Evolutionary conservation across 53 echinoderm and acorn worm genomes (phyloP).

Genomic region (Paracentrotus lividus): DNA sequence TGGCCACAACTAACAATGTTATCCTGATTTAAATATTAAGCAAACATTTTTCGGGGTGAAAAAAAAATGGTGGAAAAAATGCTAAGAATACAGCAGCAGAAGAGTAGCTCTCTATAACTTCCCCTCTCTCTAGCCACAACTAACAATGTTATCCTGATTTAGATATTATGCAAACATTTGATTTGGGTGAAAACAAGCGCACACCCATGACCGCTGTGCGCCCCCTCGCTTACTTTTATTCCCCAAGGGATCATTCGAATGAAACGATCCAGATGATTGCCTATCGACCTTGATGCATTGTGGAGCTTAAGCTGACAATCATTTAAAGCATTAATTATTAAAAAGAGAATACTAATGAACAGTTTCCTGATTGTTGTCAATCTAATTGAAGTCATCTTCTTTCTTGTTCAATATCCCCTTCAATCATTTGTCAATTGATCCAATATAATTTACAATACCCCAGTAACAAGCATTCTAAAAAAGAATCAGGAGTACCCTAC

Average conservation of each 20-base stretch:
- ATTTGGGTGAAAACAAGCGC: constrained; percentile 13
- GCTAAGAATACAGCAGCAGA: neutral
- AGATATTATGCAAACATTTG: constrained; percentile 25
- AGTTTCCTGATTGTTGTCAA: neutral
- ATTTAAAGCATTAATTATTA: constrained; percentile 25
- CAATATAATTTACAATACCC: too few relatives aligned
- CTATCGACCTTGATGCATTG: constrained; percentile 24
- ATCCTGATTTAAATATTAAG: neutral
- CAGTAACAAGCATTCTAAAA: too few relatives aligned
- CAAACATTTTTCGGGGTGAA: constrained; percentile 46
- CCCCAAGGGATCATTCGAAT: neutral
- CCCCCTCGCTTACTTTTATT: neutral
- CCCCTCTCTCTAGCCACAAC: neutral
- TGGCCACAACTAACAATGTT: neutral
- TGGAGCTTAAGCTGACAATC: constrained; percentile 34
- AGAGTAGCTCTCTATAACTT: neutral
- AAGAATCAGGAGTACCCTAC: too few relatives aligned
- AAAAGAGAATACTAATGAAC: neutral
- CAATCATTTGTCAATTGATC: constrained; percentile 12
- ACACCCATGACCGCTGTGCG: neutral
- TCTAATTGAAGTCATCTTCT: neutral
- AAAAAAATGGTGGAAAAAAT: neutral
- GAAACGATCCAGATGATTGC: constrained; percentile 35
- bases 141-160: neutral
- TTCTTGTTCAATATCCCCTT: neutral